Conservation (phyloP, 1,140 invertebrate genomes). For the Drosophila athabasca region DNA sequence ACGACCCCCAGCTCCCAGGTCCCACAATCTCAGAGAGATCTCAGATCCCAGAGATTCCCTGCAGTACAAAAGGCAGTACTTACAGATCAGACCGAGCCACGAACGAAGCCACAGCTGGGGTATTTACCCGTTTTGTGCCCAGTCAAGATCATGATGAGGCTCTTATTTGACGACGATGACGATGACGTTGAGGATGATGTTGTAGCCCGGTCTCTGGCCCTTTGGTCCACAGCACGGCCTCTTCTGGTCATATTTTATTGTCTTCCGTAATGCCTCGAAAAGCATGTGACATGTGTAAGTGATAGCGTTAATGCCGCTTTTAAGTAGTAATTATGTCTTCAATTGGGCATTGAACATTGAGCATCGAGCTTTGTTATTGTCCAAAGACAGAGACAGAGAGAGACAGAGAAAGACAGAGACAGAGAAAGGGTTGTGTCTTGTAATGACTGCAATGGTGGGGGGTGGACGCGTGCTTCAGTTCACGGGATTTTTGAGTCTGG, state of each 20-base stretch:
- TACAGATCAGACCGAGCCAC: background rate
- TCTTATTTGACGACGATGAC: conserved; percentile 53
- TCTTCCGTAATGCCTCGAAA: conserved; percentile 71
- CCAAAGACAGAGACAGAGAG: background rate
- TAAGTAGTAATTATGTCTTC: conserved; percentile 80
- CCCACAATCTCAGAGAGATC: conserved; percentile 32
- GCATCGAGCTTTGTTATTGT: conserved; percentile 41
- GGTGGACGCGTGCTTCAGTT: conserved; percentile 36
- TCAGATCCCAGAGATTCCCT: conserved; percentile 24
- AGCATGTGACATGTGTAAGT: conserved; percentile 80
- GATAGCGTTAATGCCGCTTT: conserved; percentile 79
- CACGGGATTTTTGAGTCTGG: conserved; percentile 9
- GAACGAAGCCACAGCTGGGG: conserved; percentile 21
- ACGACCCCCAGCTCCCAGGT: conserved; percentile 39
- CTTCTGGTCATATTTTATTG: conserved; percentile 51
- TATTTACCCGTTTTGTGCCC: conserved; percentile 40
- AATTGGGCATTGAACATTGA: conserved; percentile 67
- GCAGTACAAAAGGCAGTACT: conserved; percentile 19
- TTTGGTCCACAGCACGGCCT: background rate
- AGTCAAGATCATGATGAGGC: conserved; percentile 80
- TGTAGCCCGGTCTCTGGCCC: conserved; percentile 38
- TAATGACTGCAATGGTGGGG: conserved; percentile 1
- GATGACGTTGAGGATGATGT: conserved; percentile 44
- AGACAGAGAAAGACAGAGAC: conserved; percentile 12
- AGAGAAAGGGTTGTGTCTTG: conserved; percentile 23